phyloP scores from a whole-genome alignment of 2,113 vertebrate species.

The Aix galericulata region DNA sequence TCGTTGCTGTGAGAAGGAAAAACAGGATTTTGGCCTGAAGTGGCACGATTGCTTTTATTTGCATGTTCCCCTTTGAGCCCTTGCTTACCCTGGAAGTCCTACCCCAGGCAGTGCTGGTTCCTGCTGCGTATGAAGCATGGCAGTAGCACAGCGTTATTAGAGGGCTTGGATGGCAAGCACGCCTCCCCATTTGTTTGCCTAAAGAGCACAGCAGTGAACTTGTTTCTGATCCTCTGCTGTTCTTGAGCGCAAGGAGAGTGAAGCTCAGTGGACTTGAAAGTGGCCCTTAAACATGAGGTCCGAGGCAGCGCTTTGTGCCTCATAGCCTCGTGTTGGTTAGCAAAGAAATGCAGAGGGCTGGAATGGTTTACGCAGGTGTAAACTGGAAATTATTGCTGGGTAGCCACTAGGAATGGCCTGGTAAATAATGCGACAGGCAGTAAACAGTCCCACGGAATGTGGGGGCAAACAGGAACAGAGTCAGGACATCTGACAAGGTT shows the following conservation, averaged over 20 bases:
- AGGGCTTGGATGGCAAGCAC: fast-evolving
- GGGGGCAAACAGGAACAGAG: not conserved
- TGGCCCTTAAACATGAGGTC: fast-evolving
- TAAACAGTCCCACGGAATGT: fast-evolving
- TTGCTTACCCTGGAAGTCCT: not conserved
- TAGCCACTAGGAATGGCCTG: not conserved
- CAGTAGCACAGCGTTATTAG: fast-evolving
- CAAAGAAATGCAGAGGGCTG: not conserved
- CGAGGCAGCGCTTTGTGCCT: not conserved
- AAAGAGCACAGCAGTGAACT: not conserved
- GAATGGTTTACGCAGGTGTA: fast-evolving
- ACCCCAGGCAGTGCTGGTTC: fast-evolving
- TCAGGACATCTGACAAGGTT: fast-evolving
- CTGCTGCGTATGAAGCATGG: fast-evolving
- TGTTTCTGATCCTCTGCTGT: fast-evolving
- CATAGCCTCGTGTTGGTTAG: not conserved
- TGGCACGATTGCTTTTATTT: fast-evolving
- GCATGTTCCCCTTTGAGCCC: not conserved
- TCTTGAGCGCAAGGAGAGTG: too few relatives aligned
- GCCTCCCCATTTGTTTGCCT: fast-evolving
- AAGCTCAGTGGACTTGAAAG: not conserved
- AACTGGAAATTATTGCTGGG: not conserved
- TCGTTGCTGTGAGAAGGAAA: fast-evolving
- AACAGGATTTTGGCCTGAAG: not conserved
- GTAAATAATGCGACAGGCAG: not conserved